Conservation (phyloP, 2,888 invertebrate genomes). For the Branchellion lobata region DNA sequence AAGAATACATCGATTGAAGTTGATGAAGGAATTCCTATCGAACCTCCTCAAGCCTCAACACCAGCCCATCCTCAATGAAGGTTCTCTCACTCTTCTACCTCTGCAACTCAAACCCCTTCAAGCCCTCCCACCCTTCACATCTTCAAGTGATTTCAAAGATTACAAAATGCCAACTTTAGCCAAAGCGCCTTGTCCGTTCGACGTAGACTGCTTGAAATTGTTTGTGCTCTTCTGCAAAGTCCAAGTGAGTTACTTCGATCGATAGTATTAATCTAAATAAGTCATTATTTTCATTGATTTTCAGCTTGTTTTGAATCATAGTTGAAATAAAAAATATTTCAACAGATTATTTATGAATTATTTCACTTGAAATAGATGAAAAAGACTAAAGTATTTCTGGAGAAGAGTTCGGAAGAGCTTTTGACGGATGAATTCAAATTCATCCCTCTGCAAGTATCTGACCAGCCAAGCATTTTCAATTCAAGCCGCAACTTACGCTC, state of each 20-base stretch:
- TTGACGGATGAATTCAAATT: neutral
- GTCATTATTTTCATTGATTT: too few relatives aligned
- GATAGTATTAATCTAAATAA: too few relatives aligned
- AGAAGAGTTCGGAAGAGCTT: neutral
- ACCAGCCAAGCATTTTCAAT: neutral
- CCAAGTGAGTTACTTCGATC: constrained; percentile 4
- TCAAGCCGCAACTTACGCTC: too few relatives aligned
- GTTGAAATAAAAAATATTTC: too few relatives aligned
- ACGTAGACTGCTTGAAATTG: constrained; percentile 9
- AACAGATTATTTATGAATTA: too few relatives aligned
- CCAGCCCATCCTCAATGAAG: too few relatives aligned
- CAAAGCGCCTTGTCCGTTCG: neutral
- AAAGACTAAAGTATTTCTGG: neutral
- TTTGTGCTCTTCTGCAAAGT: constrained; percentile 29
- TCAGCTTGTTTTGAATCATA: too few relatives aligned
- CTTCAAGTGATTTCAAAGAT: too few relatives aligned
- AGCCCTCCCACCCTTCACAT: too few relatives aligned
- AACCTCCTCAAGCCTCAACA: neutral
- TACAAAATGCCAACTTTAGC: too few relatives aligned
- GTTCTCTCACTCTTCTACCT: too few relatives aligned
- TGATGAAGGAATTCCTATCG: neutral
- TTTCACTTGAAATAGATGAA: neutral
- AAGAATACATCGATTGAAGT: neutral
- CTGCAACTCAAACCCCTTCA: too few relatives aligned
- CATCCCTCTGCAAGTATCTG: neutral